Conservation (phyloP, 2,888 invertebrate species). For the Homarus gammarus region DNA sequence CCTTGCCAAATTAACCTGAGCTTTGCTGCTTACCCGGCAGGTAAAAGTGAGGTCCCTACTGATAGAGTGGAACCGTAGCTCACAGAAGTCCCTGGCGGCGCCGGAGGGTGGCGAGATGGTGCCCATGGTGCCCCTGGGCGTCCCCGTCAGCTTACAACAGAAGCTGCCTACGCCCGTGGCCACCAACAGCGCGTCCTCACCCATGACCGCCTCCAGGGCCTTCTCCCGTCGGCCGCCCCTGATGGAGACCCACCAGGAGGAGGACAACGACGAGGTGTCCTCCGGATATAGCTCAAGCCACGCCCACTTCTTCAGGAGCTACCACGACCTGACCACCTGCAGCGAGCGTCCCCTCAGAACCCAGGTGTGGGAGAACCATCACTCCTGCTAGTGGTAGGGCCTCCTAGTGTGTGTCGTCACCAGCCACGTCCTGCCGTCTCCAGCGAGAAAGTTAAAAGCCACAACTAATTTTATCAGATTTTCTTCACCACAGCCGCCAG, state of each 20-base stretch:
- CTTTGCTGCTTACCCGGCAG: constrained; percentile 16
- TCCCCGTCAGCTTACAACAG: constrained; percentile 8
- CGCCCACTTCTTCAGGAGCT: constrained; percentile 63
- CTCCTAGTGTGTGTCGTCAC: neutral
- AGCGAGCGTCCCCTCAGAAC: neutral
- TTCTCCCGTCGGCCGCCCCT: constrained; percentile 11
- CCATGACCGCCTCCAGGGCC: neutral
- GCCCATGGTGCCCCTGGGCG: constrained; percentile 50
- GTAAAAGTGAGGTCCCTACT: constrained; percentile 51
- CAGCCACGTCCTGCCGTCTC: too few relatives aligned
- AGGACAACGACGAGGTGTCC: constrained; percentile 39
- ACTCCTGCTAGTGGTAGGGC: constrained; percentile 33
- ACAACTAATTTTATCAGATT: neutral
- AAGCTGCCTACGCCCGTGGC: neutral
- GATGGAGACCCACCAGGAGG: constrained; percentile 41
- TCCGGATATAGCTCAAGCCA: constrained; percentile 53
- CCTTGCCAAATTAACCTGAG: neutral
- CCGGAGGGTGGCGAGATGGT: constrained; percentile 48
- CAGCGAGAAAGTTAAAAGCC: neutral
- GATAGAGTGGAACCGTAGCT: constrained; percentile 51
- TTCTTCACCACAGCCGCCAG: too few relatives aligned
- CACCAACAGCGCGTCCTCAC: constrained; percentile 17
- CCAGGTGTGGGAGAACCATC: constrained; percentile 55
- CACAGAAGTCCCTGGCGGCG: constrained; percentile 16
- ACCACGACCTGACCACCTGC: constrained; percentile 21